Evolutionary conservation across 2,888 invertebrate genomes (phyloP).

Genomic region (Drosophila algonquin): DNA sequence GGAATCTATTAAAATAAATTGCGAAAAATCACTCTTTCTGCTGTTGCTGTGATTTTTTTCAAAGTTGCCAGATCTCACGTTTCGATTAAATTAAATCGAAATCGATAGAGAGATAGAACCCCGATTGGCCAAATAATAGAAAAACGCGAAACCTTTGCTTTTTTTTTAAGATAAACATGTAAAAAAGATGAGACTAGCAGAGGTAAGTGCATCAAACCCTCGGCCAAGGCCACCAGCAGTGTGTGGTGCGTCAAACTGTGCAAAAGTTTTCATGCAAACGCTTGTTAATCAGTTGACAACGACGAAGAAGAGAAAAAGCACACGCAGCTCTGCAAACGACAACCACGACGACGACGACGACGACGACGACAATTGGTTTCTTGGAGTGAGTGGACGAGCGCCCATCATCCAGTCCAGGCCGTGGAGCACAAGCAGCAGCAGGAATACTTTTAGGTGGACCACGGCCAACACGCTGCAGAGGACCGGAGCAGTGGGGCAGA

Average conservation of each 20-base stretch:
- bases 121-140: conserved; percentile 33
- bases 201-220: conserved; percentile 55
- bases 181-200: conserved; percentile 76
- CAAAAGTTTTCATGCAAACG: conserved; percentile 47
- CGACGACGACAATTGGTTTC: conserved; percentile 43
- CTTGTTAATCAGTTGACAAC: conserved; percentile 57
- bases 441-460: conserved; percentile 12
- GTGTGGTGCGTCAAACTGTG: not conserved
- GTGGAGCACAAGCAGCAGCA: conserved; percentile 21
- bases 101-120: not conserved
- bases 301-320: conserved; percentile 71
- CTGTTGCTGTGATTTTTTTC: too few species aligned
- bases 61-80: too few species aligned
- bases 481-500: not conserved
- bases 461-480: conserved; percentile 1
- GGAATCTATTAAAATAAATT: not conserved
- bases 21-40: too few species aligned
- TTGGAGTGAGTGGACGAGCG: conserved; percentile 48
- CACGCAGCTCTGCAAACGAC: conserved; percentile 60
- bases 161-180: conserved; percentile 57
- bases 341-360: conserved; percentile 56
- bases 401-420: conserved; percentile 3
- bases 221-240: not conserved
- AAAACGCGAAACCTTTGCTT: conserved; percentile 55
- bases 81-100: too few species aligned